Conservation (phyloP, 2,113 vertebrate species). For the Protobothrops flavoviridis region DNA sequence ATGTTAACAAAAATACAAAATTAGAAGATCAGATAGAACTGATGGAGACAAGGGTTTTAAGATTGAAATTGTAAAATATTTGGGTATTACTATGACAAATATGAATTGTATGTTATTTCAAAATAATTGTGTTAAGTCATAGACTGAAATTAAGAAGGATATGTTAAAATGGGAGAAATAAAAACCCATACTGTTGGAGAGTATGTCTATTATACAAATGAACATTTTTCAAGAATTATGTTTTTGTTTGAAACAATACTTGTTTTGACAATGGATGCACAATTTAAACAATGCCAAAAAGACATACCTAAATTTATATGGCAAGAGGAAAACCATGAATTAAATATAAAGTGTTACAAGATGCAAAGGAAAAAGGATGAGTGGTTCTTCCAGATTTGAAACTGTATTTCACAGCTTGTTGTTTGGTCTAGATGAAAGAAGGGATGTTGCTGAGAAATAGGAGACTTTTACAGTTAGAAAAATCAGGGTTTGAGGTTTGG, state of each 20-base stretch:
- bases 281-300: background rate
- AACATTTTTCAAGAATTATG: background rate
- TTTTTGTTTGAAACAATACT: background rate
- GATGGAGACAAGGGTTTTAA: background rate
- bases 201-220: background rate
- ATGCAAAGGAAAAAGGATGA: background rate
- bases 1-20: background rate
- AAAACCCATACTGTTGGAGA: background rate
- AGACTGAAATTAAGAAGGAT: background rate
- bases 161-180: background rate
- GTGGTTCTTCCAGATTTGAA: background rate
- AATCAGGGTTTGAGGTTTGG: no score
- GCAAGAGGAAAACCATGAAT: background rate
- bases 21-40: background rate
- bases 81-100: background rate
- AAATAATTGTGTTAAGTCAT: background rate
- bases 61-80: background rate
- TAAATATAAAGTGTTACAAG: background rate
- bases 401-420: background rate
- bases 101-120: background rate
- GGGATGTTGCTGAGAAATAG: background rate
- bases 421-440: background rate
- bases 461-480: no score
- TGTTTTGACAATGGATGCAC: background rate
- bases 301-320: background rate